phyloP scores from a whole-genome alignment of 2,888 invertebrate species.

The Gerosis bhagava region DNA sequence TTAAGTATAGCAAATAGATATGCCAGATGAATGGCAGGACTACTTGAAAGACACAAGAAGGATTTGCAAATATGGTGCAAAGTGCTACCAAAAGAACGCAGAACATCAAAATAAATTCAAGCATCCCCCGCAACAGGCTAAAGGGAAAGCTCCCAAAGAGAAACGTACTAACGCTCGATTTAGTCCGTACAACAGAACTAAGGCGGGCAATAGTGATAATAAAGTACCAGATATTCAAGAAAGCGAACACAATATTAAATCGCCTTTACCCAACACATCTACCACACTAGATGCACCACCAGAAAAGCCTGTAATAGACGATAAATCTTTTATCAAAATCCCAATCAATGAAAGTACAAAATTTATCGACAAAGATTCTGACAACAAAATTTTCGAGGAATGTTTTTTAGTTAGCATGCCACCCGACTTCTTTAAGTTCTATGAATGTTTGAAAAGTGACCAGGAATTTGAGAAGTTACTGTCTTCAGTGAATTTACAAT shows the following conservation, averaged over 20 bases:
- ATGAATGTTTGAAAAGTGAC: slow-evolving; percentile 86
- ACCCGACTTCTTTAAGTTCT: slow-evolving; percentile 93
- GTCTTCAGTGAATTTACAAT: slow-evolving; percentile 84
- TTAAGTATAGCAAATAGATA: too few species aligned
- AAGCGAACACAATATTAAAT: too few species aligned
- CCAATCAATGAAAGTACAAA: slow-evolving; percentile 43
- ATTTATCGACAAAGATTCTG: slow-evolving; percentile 66
- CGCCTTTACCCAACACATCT: neutral
- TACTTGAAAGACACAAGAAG: slow-evolving; percentile 71
- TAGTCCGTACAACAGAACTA: slow-evolving; percentile 44
- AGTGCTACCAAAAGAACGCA: slow-evolving; percentile 92
- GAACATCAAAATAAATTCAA: slow-evolving; percentile 88
- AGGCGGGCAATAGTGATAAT: slow-evolving; percentile 22
- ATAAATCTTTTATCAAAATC: neutral
- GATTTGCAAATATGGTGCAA: slow-evolving; percentile 89
- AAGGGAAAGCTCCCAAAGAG: slow-evolving; percentile 39
- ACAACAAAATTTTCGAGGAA: slow-evolving; percentile 84
- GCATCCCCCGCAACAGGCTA: slow-evolving; percentile 82
- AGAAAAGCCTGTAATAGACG: neutral
- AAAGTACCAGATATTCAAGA: slow-evolving; percentile 5
- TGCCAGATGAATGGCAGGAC: slow-evolving; percentile 64
- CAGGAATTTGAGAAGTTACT: slow-evolving; percentile 84
- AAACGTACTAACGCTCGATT: slow-evolving; percentile 41
- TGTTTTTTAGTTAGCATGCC: slow-evolving; percentile 95
- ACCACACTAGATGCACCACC: neutral